Base-by-base conservation (phyloP, 1,140 invertebrate genomes). In the Leucophenga varia region DNA sequence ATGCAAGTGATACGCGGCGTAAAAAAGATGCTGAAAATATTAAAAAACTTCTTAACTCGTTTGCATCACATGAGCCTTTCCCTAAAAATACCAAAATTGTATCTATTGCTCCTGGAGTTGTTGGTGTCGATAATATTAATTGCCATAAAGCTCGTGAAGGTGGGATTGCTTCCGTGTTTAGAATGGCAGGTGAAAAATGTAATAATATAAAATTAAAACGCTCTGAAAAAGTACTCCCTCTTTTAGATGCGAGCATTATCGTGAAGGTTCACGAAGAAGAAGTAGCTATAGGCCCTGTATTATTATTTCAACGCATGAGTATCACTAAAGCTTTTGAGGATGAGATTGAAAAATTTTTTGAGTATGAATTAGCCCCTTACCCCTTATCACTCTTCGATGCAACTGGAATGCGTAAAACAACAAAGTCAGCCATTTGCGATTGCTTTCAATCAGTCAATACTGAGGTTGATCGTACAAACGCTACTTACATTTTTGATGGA, bases 271-370 rank as follows among this genome's bases (percentile, higher is more conserved):
- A 72, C 54, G 52, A 64, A 20, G 49, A 60, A 37, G 54, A 61
- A 47, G 60, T 76, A 34, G 25, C 59, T 47, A 41, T 75, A 39
- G 63, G 76, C 53, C 64, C 68, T 40, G 34, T 61, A 44, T 53
- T 73, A 52, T 53, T 78, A 12, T 77, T 75, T 51, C 74, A 77
- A 61, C 51, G 64, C 42, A 75, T 77, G 21, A 48, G 45, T 22
- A 49, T 45, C 12, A 45, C 13, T 13, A 22, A 17, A 35, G 13
- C 16, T 20, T 45, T 45, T 45, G 7, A 45, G 39, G 52, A 59
- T 47, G 48, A 73, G 52, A 51, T 72, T 20, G 55, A 72, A 61
- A 54, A 64, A 38, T 73, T 59, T 54, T 64, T 77, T 13, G 43
- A 58, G 41, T 72, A 70, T 58, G 70, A 77, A 54, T 51, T 77